Evolutionary conservation across 2,113 vertebrate species (phyloP).

Genomic region (Gallinago paraguaiae): DNA sequence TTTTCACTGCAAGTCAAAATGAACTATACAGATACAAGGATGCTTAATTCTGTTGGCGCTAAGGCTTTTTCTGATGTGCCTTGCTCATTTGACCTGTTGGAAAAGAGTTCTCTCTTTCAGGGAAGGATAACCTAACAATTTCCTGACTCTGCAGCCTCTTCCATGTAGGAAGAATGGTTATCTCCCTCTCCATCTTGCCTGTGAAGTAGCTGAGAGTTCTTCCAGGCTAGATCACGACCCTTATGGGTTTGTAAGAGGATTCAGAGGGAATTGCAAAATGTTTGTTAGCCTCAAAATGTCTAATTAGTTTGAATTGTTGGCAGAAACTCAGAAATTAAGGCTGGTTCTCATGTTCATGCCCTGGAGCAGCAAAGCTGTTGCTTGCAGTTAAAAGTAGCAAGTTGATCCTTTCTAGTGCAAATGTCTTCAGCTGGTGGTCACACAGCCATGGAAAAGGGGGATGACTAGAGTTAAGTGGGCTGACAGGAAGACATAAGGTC

Average conservation of each 20-base stretch:
- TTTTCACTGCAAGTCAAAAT: background rate
- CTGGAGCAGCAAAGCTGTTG: constrained; percentile 25
- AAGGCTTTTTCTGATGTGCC: background rate
- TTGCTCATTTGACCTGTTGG: background rate
- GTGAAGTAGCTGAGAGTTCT: background rate
- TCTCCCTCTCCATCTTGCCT: background rate
- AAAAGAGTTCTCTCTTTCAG: background rate
- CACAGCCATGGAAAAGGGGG: background rate
- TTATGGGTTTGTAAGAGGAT: background rate
- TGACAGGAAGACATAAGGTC: background rate
- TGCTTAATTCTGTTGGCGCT: background rate
- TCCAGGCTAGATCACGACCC: background rate
- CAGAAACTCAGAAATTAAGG: constrained; percentile 17
- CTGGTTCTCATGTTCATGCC: background rate
- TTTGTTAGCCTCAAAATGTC: background rate
- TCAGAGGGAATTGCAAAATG: background rate
- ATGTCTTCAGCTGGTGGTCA: background rate
- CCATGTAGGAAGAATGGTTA: background rate
- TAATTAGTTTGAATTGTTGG: constrained; percentile 35
- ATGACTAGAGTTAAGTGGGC: background rate
- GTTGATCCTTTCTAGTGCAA: background rate
- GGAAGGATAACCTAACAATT: background rate
- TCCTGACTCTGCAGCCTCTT: background rate
- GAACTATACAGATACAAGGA: background rate
- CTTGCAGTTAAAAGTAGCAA: background rate